These are phyloP conservation scores for Gerris lacustris DNA, from an alignment of 2,888 invertebrate species.

Conservation along the genomic window DNA sequence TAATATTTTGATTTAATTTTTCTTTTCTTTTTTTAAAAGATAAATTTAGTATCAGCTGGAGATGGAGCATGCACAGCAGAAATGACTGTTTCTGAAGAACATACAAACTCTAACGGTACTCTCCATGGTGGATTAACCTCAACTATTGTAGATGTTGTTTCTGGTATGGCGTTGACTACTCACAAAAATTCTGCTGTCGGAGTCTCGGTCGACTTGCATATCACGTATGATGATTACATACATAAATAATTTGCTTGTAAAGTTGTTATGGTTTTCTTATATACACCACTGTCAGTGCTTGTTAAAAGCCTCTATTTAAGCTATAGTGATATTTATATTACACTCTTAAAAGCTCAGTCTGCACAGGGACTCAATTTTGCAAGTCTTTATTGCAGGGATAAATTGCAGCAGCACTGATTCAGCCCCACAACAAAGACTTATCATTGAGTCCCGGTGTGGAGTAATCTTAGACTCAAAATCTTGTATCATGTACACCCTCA, in stretches of 20 bases:
- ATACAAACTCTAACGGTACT: conserved; percentile 57
- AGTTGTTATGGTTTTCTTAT: conserved; percentile 11
- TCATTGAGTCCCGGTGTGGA: too few relatives aligned
- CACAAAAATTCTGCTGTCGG: conserved; percentile 36
- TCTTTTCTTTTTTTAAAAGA: conserved; percentile 30
- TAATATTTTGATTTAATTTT: too few relatives aligned
- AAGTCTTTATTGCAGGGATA: too few relatives aligned
- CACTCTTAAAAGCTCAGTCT: too few relatives aligned
- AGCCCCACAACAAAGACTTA: too few relatives aligned
- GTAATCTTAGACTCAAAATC: too few relatives aligned
- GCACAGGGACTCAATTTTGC: too few relatives aligned
- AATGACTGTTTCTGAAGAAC: conserved; percentile 58
- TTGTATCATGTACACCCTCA: too few relatives aligned
- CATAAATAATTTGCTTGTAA: background rate
- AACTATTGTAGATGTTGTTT: conserved; percentile 62
- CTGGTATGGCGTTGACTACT: conserved; percentile 65
- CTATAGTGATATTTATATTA: too few relatives aligned
- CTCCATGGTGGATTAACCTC: conserved; percentile 80
- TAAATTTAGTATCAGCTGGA: conserved; percentile 45
- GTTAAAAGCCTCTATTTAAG: conserved; percentile 18
- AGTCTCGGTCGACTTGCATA: conserved; percentile 28
- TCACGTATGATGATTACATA: conserved; percentile 26
- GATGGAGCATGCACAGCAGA: conserved; percentile 62
- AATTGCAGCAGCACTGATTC: too few relatives aligned
- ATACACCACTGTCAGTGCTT: conserved; percentile 5